Conservation (phyloP, 2,113 vertebrate species). For the Cebidichthys violaceus region DNA sequence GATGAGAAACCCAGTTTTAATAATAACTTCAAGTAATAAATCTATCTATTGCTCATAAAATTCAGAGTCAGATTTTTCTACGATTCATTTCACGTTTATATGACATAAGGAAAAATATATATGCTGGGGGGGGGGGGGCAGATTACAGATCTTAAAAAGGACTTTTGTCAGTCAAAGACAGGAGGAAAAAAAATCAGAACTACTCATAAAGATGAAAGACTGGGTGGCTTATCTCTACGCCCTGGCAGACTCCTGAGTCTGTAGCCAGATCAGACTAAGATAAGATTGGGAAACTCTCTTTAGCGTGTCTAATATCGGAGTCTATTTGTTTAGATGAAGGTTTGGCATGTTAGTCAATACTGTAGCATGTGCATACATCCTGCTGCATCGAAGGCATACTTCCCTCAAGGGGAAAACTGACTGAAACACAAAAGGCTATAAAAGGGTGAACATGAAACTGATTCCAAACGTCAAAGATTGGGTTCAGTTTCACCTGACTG, state of each 20-base stretch:
- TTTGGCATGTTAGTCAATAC: neutral
- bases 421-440: constrained; percentile 11
- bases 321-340: constrained; percentile 9
- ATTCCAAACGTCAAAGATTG: constrained; percentile 13
- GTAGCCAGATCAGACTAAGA: constrained; percentile 27
- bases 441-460: constrained; percentile 23
- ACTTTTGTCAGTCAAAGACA: constrained; percentile 9
- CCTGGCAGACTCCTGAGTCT: constrained; percentile 9
- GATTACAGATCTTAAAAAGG: neutral
- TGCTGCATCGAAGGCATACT: constrained; percentile 4
- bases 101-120: neutral
- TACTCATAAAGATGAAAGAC: neutral
- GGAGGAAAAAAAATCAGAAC: neutral
- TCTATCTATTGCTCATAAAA: constrained; percentile 37
- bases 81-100: constrained; percentile 11
- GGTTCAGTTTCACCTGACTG: constrained; percentile 15
- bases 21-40: constrained; percentile 42
- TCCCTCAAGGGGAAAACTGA: constrained; percentile 30
- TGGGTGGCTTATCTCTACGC: constrained; percentile 22
- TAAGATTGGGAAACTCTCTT: constrained; percentile 18
- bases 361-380: neutral
- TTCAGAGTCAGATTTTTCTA: neutral
- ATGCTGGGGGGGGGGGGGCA: constrained; percentile 8
- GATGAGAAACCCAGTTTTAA: constrained; percentile 23
- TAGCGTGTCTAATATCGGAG: constrained; percentile 14